Evolutionary conservation across 2,113 vertebrate genomes (phyloP), one percentile per base, ranked within the genome.

Genomic region (Ondatra zibethicus): DNA sequence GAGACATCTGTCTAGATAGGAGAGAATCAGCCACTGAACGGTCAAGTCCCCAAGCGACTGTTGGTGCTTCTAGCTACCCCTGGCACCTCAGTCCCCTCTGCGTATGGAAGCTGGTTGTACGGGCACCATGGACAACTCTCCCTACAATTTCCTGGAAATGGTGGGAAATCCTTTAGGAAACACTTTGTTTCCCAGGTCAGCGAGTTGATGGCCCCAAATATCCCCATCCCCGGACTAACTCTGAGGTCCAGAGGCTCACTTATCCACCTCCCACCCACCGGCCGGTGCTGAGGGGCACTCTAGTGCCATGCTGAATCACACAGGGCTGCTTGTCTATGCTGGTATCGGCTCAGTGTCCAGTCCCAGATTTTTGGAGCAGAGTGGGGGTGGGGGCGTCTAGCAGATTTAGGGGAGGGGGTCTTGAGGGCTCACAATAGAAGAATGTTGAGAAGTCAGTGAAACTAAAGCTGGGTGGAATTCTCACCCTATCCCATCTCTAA

Each of bases 251-350:
- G 29, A 92, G 17, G 5, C 23, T 89, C 16, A 1, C n/a, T 33
- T 52, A 33, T 29, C 47, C 7, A 5, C 72, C n/a, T 5, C 45
- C 25, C 25, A 0, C 1, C 27, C 66, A 45, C 80, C 0, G 1
- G 85, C 68, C 80, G 52, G 47, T 14, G 2, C 12, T 1, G 13
- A 58, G 0, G 2, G 84, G 61, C 80, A 92, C 88, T 45, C n/a
- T 13, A 39, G 50, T 13, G 0, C 17, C 0, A 0, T 16, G 4
- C 66, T 29, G 63, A 76, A 61, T 31, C 1, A 2, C 23, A 25
- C 63, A 13, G 17, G 36, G 55, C 77, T 75, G 13, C 36, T 16
- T 10, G 5, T 68, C 42, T 65, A 3, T 3, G 29, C 36, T 14
- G 0, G 5, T 39, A 52, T 39, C 50, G 27, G 36, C 70, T 95